These are phyloP conservation scores for Papilio machaon DNA, from an alignment of 1,140 invertebrate species.

Conservation along the genomic window DNA sequence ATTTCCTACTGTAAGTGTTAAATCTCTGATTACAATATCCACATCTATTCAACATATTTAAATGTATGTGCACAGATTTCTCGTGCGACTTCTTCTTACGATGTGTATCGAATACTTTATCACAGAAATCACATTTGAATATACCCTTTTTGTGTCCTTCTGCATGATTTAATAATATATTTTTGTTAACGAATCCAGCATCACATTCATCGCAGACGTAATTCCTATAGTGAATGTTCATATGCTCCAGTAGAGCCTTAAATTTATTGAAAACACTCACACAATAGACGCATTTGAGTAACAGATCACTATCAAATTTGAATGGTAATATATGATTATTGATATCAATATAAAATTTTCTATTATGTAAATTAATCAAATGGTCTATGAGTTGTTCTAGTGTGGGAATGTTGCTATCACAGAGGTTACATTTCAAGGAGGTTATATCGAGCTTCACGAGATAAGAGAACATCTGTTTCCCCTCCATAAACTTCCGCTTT, in stretches of 20 bases:
- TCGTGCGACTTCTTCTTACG: constrained; percentile 52
- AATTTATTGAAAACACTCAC: constrained; percentile 41
- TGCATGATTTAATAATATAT: constrained; percentile 43
- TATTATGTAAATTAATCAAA: constrained; percentile 44
- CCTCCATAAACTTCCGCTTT: constrained; percentile 35
- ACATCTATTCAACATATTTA: constrained; percentile 49
- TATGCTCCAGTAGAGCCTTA: constrained; percentile 56
- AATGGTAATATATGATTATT: constrained; percentile 56
- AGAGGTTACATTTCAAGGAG: constrained; percentile 48
- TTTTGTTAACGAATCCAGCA: constrained; percentile 53
- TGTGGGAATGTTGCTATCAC: constrained; percentile 36
- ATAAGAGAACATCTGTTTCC: constrained; percentile 40
- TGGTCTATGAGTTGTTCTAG: constrained; percentile 48
- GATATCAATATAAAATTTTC: constrained; percentile 44
- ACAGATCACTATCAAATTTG: constrained; percentile 48
- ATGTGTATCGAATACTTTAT: constrained; percentile 47
- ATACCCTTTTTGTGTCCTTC: constrained; percentile 47
- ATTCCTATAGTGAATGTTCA: constrained; percentile 63
- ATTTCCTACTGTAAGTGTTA: constrained; percentile 45
- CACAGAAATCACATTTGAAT: constrained; percentile 50
- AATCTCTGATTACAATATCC: constrained; percentile 52
- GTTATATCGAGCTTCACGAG: constrained; percentile 58
- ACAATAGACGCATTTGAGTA: constrained; percentile 48
- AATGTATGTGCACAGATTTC: constrained; percentile 45
- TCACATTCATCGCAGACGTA: constrained; percentile 61